Percentiles rank a stretch among this genome's conserved stretches.
Evolutionary conservation across 2,797 vertebrate species (phyloP).

Genomic region (Siniperca undulata): DNA sequence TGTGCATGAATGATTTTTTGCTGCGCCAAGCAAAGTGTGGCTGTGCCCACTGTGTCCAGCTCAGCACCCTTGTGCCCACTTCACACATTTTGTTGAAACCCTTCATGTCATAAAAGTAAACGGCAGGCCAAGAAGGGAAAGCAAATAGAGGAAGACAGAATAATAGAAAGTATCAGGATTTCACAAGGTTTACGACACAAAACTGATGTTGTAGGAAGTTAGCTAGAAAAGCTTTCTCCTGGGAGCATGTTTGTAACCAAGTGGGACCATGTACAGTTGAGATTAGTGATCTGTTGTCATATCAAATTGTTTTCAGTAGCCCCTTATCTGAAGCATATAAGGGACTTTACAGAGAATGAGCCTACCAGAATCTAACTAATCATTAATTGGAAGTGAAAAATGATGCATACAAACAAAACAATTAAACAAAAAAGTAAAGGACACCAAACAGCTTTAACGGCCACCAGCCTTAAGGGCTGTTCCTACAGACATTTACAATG

Average conservation of each 20-base stretch:
- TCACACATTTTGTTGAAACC: constrained; percentile 31
- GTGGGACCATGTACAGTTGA: constrained; percentile 1
- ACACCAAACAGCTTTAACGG: background rate
- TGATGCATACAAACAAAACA: background rate
- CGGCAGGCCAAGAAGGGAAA: background rate
- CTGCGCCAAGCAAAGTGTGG: constrained; percentile 10
- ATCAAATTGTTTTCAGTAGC: constrained; percentile 1
- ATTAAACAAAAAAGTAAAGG: background rate
- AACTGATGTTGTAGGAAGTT: background rate
- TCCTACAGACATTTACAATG: background rate
- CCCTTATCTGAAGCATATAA: constrained; percentile 8
- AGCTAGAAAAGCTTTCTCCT: background rate
- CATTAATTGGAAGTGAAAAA: background rate
- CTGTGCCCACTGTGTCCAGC: constrained; percentile 4
- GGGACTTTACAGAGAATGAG: background rate
- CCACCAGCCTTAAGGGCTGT: background rate
- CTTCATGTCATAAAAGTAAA: constrained; percentile 18
- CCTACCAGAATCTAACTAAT: background rate
- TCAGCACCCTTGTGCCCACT: constrained; percentile 22
- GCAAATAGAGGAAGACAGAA: background rate
- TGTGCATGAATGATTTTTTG: constrained; percentile 14
- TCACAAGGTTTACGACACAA: constrained; percentile 6
- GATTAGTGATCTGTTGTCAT: background rate
- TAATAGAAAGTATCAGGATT: background rate
- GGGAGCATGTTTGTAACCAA: constrained; percentile 13